phyloP scores from a whole-genome alignment of 92 coral and sea anemone genomes.

The Pocillopora meandrina region DNA sequence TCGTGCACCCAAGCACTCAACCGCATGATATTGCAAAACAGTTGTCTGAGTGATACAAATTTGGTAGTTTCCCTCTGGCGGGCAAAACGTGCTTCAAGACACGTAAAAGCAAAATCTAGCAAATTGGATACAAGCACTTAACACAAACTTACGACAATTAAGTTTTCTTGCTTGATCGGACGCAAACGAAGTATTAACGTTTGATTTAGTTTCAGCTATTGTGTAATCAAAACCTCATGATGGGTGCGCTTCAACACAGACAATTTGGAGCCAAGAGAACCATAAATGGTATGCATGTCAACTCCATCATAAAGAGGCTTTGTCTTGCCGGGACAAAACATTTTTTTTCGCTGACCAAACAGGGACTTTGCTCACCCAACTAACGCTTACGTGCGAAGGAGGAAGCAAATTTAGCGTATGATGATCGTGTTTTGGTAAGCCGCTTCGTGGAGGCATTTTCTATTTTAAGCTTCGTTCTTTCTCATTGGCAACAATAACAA shows the following conservation, averaged over 20 bases:
- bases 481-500: background rate
- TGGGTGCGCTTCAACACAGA: slow-evolving; percentile 35
- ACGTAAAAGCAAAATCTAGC: background rate
- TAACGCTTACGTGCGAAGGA: background rate
- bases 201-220: slow-evolving; percentile 27
- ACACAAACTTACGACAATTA: background rate
- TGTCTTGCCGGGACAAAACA: slow-evolving; percentile 23
- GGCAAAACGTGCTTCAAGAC: background rate
- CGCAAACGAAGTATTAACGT: background rate
- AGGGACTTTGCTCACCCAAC: slow-evolving; percentile 17
- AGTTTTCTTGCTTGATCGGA: background rate
- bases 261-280: slow-evolving; percentile 34
- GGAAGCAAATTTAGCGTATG: background rate
- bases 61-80: background rate
- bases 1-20: background rate
- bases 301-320: slow-evolving; percentile 2
- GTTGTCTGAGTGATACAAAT: background rate
- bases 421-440: background rate
- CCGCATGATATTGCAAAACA: background rate
- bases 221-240: slow-evolving; percentile 1
- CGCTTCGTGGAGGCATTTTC: background rate
- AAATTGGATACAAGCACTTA: background rate
- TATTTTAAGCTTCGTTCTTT: background rate
- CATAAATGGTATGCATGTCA: slow-evolving; percentile 27
- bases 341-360: slow-evolving; percentile 5